A percentile compares a stretch with the other conserved stretches of the same genome.
These are phyloP conservation scores for Serripes groenlandicus DNA, from an alignment of 2,888 invertebrate genomes.

Conservation along the genomic window DNA sequence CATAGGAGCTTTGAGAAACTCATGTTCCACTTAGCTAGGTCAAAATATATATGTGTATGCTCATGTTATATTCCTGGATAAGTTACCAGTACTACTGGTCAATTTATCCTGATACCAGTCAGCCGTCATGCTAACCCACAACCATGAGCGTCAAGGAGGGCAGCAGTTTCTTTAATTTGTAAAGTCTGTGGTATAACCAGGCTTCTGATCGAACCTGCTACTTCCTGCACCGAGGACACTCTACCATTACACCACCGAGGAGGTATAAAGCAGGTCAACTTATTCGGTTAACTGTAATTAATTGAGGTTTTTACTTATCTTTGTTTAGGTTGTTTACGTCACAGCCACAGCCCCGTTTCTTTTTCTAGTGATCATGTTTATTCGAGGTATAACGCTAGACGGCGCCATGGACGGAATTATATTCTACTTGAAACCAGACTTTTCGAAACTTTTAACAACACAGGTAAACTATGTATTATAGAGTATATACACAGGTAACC, in stretches of 20 bases:
- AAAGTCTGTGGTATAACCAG: not conserved
- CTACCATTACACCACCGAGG: too few species aligned
- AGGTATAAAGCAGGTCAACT: too few species aligned
- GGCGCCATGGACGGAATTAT: slow-evolving; percentile 23
- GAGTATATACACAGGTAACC: too few species aligned
- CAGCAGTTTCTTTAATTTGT: not conserved
- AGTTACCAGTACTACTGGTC: too few species aligned
- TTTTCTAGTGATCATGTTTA: slow-evolving; percentile 34
- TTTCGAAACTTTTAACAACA: slow-evolving; percentile 7
- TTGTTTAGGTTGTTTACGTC: slow-evolving; percentile 42
- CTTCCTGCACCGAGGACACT: too few species aligned
- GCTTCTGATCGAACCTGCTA: not conserved
- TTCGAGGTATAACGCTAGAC: slow-evolving; percentile 25
- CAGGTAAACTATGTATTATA: slow-evolving; percentile 6
- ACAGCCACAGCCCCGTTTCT: slow-evolving; percentile 41
- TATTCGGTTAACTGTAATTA: too few species aligned
- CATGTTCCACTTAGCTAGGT: too few species aligned
- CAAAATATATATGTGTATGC: too few species aligned
- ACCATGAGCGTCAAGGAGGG: not conserved
- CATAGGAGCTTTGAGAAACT: too few species aligned
- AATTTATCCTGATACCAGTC: too few species aligned
- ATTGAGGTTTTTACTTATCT: not conserved
- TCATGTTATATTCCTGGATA: too few species aligned
- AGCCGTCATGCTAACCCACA: too few species aligned
- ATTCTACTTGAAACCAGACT: slow-evolving; percentile 27